A percentile compares a stretch with the other conserved stretches of the same genome.
Conservation (phyloP, 2,797 vertebrate species). For the Gymnopithys bicolor region DNA sequence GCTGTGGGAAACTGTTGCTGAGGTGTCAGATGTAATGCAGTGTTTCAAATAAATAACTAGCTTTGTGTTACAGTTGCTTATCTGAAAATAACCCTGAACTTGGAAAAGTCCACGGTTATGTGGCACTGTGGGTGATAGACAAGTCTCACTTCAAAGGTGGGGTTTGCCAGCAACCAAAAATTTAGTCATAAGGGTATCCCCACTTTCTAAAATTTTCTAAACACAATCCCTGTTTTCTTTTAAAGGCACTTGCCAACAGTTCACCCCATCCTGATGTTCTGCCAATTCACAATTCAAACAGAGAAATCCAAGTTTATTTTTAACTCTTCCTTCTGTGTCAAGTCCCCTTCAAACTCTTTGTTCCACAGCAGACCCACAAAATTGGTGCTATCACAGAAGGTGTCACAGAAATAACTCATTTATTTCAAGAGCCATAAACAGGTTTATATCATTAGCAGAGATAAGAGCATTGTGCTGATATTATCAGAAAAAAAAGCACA, state of each 20-base stretch:
- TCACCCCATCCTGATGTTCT: neutral
- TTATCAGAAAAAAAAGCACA: neutral
- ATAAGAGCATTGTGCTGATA: neutral
- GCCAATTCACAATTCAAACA: neutral
- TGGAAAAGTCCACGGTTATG: neutral
- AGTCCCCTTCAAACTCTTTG: neutral
- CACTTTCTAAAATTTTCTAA: neutral
- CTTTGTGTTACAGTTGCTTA: neutral
- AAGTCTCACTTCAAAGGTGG: neutral
- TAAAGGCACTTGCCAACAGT: neutral
- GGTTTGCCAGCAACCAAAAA: neutral
- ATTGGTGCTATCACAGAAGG: accelerated
- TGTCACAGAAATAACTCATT: neutral
- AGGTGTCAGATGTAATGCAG: neutral
- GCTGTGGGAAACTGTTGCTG: neutral
- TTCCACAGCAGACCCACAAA: neutral
- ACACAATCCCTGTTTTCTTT: neutral
- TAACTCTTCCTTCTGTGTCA: neutral
- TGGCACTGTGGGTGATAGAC: neutral
- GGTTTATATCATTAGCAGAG: neutral
- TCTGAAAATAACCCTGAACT: neutral
- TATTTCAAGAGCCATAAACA: neutral
- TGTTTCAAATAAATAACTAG: neutral
- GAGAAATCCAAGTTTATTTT: neutral
- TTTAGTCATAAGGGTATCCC: neutral